Conservation (phyloP, 1,140 invertebrate species). For the Solenopsis fugax region DNA sequence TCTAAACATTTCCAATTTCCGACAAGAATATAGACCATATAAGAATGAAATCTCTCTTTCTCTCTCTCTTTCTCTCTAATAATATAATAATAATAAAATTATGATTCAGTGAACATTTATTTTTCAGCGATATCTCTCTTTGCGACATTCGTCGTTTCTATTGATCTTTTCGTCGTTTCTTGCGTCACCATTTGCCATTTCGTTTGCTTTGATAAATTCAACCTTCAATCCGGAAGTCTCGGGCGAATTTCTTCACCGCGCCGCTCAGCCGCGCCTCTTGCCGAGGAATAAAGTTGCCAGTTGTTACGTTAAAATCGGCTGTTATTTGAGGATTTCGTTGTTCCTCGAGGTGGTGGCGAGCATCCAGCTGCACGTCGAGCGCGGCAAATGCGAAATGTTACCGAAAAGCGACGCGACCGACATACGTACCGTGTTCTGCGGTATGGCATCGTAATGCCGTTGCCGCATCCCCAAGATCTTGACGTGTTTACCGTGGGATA, state of each 20-base stretch:
- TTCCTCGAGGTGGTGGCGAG: background rate
- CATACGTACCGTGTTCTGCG: background rate
- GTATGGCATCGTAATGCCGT: background rate
- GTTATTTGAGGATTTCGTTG: constrained; percentile 68
- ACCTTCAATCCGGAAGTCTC: constrained; percentile 40
- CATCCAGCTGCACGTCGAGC: constrained; percentile 23
- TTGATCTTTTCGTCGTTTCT: background rate
- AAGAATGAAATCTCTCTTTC: background rate
- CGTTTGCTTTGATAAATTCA: constrained; percentile 58
- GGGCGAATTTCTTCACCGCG: constrained; percentile 20
- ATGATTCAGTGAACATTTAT: constrained; percentile 16
- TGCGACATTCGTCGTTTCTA: constrained; percentile 10
- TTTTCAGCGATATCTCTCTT: background rate
- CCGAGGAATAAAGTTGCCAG: constrained; percentile 20
- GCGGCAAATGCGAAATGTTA: constrained; percentile 50
- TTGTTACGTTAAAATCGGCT: constrained; percentile 63
- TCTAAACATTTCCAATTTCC: background rate
- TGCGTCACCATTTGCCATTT: constrained; percentile 9
- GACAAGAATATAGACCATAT: background rate
- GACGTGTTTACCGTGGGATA: constrained; percentile 21
- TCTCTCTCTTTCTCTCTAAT: no score
- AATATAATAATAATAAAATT: no score
- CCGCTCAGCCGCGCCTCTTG: constrained; percentile 22
- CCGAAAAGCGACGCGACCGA: constrained; percentile 10
- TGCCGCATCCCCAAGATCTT: background rate